Base-by-base conservation (phyloP, 2,888 invertebrate species). In the Zygaena filipendulae region DNA sequence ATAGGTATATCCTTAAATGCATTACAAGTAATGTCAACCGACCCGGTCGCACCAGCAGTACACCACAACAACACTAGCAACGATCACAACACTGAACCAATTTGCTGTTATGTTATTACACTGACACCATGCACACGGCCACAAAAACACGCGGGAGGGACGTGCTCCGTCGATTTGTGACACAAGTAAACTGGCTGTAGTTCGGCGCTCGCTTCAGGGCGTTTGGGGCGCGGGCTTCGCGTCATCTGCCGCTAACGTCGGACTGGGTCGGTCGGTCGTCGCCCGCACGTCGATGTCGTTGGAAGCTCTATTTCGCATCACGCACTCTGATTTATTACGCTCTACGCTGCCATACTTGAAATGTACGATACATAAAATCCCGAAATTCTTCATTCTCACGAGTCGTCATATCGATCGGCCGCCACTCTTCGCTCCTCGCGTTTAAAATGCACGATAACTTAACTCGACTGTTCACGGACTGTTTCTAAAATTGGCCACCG, bases 1-100 rank as follows among this genome's bases (percentile, higher is more conserved):
- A 81, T 81, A 85, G 79, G 68, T 83, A 85, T 86, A 87, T 87
- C 87, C 87, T 86, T 70, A 85, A 87, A 84, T 87, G 84, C 88
- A 88, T 88, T 83, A 85, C 85, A 81, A 82, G 72, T 75, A 69
- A 36, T 55, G 58, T 59, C 56, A 63, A 56, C 57, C 45, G 61
- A 59, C 58, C 52, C 59, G 55, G 63, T 60, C 57, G 67, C 69
- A 63, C 64, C 55, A 56, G 58, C 56, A 59, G 48, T 56, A 67
- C 60, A 64, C 63, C 63, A 59, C 60, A 59, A 52, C 45, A 54
- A 57, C 16, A 6, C 4, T 16, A 16, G 7, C 13, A 28, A 32
- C 33, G 56, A 68, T 57, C 77, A 79, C 75, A 59, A 56, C 68
- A 75, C 74, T 56, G 56, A 72, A 75, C 66, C 64, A 59, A 63